Base-by-base conservation (phyloP, 37 sponge, comb jelly and placozoan genomes). In the Ephydatia muelleri region DNA sequence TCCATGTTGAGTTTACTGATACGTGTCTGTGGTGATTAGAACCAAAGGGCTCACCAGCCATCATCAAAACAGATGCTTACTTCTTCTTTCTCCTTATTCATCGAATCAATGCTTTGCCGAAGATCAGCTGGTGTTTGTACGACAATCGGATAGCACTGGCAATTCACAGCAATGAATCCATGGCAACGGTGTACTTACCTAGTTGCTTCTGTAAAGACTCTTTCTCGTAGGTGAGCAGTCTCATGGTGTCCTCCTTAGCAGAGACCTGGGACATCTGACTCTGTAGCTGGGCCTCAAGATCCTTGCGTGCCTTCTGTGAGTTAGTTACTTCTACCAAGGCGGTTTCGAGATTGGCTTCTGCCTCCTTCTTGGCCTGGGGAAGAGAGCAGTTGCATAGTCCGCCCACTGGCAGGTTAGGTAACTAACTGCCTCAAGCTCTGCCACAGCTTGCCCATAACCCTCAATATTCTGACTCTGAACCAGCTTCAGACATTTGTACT, bases 401-500 rank as follows among this genome's bases (percentile, higher is more conserved):
- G 6, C 43, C 3, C 6, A 6, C 6, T 43, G 43, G 43, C 6
- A 43, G 25, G 75, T 19, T 25, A 13, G 4, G 8, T 29, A 1
- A 74, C 77, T 48, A 26, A 91, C 91, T 74, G 47, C 38, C 72
- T 79, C 66, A 5, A 77, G 72, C 49, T 68, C 48, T 23, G 38
- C 47, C 23, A 92, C 16, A 34, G 76, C 43, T 4, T 57, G 48
- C 26, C 65, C 82, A 77, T 93, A 82, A 5, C 75, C 84, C 23
- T 73, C 49, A 67, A 85, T 77, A 19, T 90, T 85, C 26, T 67
- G 28, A 5, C 72, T 13, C 67, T 93, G 94, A 9, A 87, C 80
- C 34, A 67, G 78, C 82, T 93, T 93, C 70, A 93, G 73, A 83
- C 94, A 93, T 39, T 83, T 84, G 30, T 93, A 93, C 78, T 93